Evolutionary conservation across 2,797 vertebrate genomes (phyloP), one percentile per base, ranked within the genome.

Genomic region (Mus spretus): DNA sequence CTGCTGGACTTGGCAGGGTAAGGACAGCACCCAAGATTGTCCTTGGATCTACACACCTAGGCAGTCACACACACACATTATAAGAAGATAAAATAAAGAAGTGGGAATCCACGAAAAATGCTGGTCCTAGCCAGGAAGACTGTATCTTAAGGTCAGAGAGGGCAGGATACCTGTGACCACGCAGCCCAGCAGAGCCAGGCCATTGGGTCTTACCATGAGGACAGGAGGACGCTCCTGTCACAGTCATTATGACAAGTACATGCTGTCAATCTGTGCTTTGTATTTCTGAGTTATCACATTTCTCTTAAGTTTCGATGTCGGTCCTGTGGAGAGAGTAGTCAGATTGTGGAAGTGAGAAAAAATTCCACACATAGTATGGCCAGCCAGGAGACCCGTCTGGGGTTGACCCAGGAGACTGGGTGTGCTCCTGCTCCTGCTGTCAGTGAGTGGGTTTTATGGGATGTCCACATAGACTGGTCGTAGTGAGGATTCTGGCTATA

Each of bases 231-330:
- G 15, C 70, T 63, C 40, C 4, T 0, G 31, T 15, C 1, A 0
- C 14, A n/a, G 79, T 19, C 0, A 11, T 97, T 93, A 96, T 24
- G 17, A 96, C 19, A 12, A 98, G 75, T 99, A 99, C 78, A 99
- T 98, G 97, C 97, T 98, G 4, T 99, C 98, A 0, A 99, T 99
- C 78, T 99, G 99, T 0, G 98, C 98, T 92, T 97, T 98, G 98
- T 99, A 99, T 97, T 99, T 99, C 98, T 99, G 98, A 55, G n/a
- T 55, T 50, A 99, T 99, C 83, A 98, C 98, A 0, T 98, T 97
- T 70, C 99, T 98, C 98, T 98, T 99, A 95, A 99, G 98, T 98
- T 99, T 99, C 99, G 99, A 99, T 0, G 99, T 99, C 0, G 99
- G 99, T 72, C 99, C 99, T 99, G 97, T 0, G 4, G 67, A 55